phyloP scores from a whole-genome alignment of 2,888 invertebrate species.

The Linnaemya vulpina region DNA sequence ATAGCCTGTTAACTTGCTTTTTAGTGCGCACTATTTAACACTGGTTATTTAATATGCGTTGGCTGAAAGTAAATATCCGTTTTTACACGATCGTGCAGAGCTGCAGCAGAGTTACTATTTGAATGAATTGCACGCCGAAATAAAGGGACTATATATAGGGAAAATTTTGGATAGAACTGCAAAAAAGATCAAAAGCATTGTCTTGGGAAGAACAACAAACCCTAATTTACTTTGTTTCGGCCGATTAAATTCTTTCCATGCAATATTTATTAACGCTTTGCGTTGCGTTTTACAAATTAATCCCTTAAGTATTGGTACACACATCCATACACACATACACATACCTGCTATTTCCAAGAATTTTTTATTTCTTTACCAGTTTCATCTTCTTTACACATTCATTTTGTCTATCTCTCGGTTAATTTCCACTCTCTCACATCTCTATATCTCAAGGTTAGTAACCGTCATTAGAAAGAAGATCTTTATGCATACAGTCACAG shows the following conservation, averaged over 20 bases:
- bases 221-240: no score
- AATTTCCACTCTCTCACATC: neutral
- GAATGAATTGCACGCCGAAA: conserved; percentile 16
- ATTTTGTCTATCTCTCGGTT: neutral
- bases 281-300: no score
- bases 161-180: neutral
- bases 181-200: neutral
- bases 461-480: conserved; percentile 2
- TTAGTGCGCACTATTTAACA: no score
- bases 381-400: neutral
- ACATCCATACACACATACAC: neutral
- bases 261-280: no score
- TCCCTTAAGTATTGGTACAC: neutral
- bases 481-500: neutral
- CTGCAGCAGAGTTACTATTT: neutral
- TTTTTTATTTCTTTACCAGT: conserved; percentile 39
- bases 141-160: conserved; percentile 46
- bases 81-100: neutral
- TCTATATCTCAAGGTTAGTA: neutral
- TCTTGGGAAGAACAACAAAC: no score
- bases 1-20: no score
- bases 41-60: no score
- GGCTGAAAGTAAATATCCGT: no score
- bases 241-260: no score
- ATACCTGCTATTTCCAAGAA: conserved; percentile 53